Base-by-base conservation (phyloP, 2,888 invertebrate genomes). In the Drosophila niveifrons region DNA sequence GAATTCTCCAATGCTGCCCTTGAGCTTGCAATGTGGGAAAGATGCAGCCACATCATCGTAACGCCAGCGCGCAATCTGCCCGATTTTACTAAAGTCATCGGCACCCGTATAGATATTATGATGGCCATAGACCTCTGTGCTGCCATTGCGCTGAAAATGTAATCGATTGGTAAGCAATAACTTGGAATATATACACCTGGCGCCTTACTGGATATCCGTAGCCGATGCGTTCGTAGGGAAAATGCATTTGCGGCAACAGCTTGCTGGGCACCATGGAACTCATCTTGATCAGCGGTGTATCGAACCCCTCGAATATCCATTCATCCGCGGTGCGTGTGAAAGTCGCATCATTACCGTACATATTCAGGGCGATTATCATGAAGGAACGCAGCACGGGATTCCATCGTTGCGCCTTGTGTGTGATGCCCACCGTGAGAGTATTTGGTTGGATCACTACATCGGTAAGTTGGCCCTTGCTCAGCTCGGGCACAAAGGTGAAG, bases 1-100 rank as follows among this genome's bases (percentile, higher is more conserved):
- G 88, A 97, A 95, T 92, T 97, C 97, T 0, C 97, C 97, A 0
- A 95, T 95, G 31, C 96, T 96, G 11, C 96, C 96, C 52, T 93
- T 92, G 0, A 97, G 82, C 15, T 94, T 94, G 90, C 96, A 96
- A 1, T 93, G 90, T 0, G 88, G 75, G 71, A 93, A 94, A 84
- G 93, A 89, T 67, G 93, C 87, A 0, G 95, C 94, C 0, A 93
- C 92, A 53, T 94, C 94, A 18, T 93, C 91, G 74, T 95, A 93
- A 88, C 97, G 96, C 97, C 97, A 98, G 4, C 93, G 92, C 31
- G 94, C 92, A 29, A 97, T 93, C 79, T 94, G 93, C 0, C 97
- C 97, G 9, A 97, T 93, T 10, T 95, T 92, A 0, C 89, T 88
- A 3, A 95, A 94, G 57, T 94, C 93, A 1, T 93, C 90, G 0